Base-by-base conservation (phyloP, 2,888 invertebrate species). In the Tiliacea aurago region DNA sequence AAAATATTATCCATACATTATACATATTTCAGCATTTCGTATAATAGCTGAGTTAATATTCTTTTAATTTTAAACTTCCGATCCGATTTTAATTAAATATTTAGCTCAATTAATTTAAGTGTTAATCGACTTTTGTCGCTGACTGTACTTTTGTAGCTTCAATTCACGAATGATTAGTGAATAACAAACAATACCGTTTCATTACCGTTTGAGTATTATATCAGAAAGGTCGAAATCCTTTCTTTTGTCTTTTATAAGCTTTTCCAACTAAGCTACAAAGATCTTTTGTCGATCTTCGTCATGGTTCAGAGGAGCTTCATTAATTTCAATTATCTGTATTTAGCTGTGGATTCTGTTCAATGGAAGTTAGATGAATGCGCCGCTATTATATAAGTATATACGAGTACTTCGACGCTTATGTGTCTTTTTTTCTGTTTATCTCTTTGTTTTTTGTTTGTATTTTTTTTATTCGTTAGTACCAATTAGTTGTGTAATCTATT, bases 321-420 rank as follows among this genome's bases (percentile, higher is more conserved):
- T 69, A 81, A 76, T 81, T 76, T 68, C 53, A 65, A 78, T 78
- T 78, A 78, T 81, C 64, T 64, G 28, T 43, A 28, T 33, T 33
- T 18, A 28, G 28, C 4, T 3, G 28, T 9, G 56, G 53, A 75
- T 68, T 68, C 49, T 47, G 37, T 61, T 71, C 43, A 81, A 82
- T 67, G 33, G 66, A 59, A 62, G 41, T 23, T 18, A 41, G 82
- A 59, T 77, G 70, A 79, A 70, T 70, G 28, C 20, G 28, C 20
- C 2, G 23, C 47, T 61, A 18, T n/a, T 55, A 9, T 43, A 43
- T 43, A 13, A 0, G 43, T 61, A 73, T 65, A 80, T n/a, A n/a
- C n/a, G n/a, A n/a, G n/a, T n/a, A n/a, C n/a, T n/a, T n/a, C n/a
- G n/a, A n/a, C n/a, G n/a, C n/a, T n/a, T n/a, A n/a, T n/a, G n/a